Evolutionary conservation across 1,140 invertebrate genomes (phyloP).

Genomic region (Habropoda laboriosa): DNA sequence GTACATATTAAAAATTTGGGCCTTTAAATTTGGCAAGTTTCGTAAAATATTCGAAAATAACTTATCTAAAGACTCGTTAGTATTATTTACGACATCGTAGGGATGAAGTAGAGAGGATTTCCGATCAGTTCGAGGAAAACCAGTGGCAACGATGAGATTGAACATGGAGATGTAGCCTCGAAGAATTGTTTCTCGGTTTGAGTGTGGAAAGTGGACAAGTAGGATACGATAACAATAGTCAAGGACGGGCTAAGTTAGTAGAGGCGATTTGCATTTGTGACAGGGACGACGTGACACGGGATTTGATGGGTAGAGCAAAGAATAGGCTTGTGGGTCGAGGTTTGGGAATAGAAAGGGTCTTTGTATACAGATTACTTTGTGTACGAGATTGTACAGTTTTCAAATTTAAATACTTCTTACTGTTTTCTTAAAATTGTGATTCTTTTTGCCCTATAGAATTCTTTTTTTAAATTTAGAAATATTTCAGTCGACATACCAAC

Average conservation of each 20-base stretch:
- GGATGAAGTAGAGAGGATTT: background rate
- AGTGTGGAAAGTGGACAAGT: background rate
- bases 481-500: too few relatives aligned
- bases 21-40: too few relatives aligned
- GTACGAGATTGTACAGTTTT: too few relatives aligned
- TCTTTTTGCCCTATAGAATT: too few relatives aligned
- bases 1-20: too few relatives aligned
- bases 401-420: too few relatives aligned
- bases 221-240: slow-evolving; percentile 26
- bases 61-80: background rate
- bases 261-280: background rate
- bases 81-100: background rate
- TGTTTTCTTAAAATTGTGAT: too few relatives aligned
- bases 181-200: background rate
- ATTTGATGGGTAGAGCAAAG: background rate
- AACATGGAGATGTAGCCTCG: background rate
- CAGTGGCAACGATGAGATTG: background rate
- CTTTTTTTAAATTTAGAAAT: too few relatives aligned
- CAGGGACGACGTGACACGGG: background rate
- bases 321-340: background rate
- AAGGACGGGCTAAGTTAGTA: background rate
- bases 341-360: background rate
- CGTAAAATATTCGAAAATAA: too few relatives aligned
- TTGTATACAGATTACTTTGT: background rate
- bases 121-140: background rate